Base-by-base conservation (phyloP, 2,888 invertebrate species). In the Dioctria linearis region DNA sequence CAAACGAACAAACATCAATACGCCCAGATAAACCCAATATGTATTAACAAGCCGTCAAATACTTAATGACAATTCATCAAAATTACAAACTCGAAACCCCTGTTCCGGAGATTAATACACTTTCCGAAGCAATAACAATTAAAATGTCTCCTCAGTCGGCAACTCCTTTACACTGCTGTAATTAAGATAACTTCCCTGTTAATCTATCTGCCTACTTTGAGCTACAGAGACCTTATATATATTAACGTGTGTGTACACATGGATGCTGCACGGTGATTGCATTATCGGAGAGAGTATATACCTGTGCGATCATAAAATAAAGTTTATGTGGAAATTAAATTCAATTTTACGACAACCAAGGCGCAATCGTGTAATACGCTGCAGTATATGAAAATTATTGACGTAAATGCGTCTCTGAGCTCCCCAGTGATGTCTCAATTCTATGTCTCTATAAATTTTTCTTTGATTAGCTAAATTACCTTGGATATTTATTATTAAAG, bases 281-380 rank as follows among this genome's bases (percentile, higher is more conserved):
- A 43, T 13, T 66, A 66, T 66, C 43, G 46, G 43, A 13, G 46
- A 46, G 43, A 66, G 8, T 66, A 25, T 25, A 25, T 25, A 66
- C 40, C 54, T 9, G 5, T 40, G 11, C 40, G 39, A 57, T 54
- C 54, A 39, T 73, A 73, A 73, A 73, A 40, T 54, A 54, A 73
- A 54, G n/a, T 73, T 73, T 54, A 73, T 73, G 71, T 39, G 71
- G 43, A 54, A 54, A 57, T 73, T 73, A 54, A 73, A 73, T 71
- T 71, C 51, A 71, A 54, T 71, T 67, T 67, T 51, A 57, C 51
- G 51, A 54, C 37, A 54, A 37, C 3, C 5, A 13, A 71, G 42
- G 54, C n/a, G 66, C 13, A 66, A 46, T 66, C 11, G 43, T 66
- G 43, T 66, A 13, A 66, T 43, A 5, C 66, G 43, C 43, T 43